Percentiles rank a stretch among this genome's conserved stretches.
These are phyloP conservation scores for Elegia similella DNA, from an alignment of 2,888 invertebrate genomes.

Conservation along the genomic window DNA sequence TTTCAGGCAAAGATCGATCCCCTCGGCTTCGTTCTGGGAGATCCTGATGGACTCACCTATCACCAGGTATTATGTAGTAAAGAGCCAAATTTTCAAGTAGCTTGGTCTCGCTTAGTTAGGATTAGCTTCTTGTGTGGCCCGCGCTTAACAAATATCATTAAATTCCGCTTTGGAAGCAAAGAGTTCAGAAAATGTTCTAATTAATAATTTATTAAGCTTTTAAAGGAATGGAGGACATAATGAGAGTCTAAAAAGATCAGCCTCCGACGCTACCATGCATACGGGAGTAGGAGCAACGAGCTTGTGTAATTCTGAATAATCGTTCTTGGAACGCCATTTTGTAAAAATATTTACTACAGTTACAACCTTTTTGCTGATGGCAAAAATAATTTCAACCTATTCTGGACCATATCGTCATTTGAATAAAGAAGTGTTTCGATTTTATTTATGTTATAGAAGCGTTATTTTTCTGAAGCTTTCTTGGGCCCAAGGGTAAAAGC, in stretches of 20 bases:
- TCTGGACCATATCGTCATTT: constrained; percentile 21
- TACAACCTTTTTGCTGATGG: constrained; percentile 20
- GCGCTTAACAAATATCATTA: constrained; percentile 41
- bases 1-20: too few relatives aligned
- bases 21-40: too few relatives aligned
- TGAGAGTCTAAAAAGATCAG: constrained; percentile 46
- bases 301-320: constrained; percentile 55
- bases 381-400: constrained; percentile 14
- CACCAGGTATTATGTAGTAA: too few relatives aligned
- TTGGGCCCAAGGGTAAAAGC: constrained; percentile 28
- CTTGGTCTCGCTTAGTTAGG: neutral
- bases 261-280: constrained; percentile 37
- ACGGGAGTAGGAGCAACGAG: constrained; percentile 44
- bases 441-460: neutral
- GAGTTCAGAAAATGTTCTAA: constrained; percentile 52
- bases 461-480: neutral
- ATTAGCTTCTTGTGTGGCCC: neutral
- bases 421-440: neutral
- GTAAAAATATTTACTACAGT: constrained; percentile 44
- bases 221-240: constrained; percentile 52
- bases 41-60: too few relatives aligned
- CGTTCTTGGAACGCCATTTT: constrained; percentile 50
- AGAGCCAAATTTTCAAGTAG: too few relatives aligned
- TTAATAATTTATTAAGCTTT: constrained; percentile 69
- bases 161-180: constrained; percentile 38